Conservation (phyloP, 2,113 vertebrate species). For the Zosterops hypoxanthus region DNA sequence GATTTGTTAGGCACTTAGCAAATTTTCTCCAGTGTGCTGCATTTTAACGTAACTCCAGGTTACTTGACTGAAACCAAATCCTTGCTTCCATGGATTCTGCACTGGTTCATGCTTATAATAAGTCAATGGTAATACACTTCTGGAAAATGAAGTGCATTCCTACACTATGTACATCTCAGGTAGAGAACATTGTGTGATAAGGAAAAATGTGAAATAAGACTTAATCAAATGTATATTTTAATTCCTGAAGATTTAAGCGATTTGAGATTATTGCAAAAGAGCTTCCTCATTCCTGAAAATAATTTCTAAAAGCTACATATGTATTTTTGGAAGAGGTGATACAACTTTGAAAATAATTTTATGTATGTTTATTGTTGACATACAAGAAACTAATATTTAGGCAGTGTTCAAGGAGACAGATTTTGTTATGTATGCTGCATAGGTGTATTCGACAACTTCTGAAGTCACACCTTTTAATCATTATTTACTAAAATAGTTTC, state of each 20-base stretch:
- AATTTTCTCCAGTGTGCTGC: neutral
- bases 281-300: neutral
- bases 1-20: neutral
- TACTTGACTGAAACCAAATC: neutral
- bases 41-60: neutral
- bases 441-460: neutral
- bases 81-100: neutral
- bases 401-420: neutral
- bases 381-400: neutral
- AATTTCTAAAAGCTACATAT: neutral
- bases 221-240: neutral
- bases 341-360: neutral
- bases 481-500: neutral
- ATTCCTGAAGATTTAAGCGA: neutral
- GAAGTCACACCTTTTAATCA: neutral
- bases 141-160: neutral
- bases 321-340: neutral
- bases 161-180: neutral
- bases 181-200: neutral
- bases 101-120: neutral
- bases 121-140: neutral
- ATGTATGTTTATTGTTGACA: neutral
- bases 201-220: neutral
- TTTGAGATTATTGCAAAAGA: neutral
- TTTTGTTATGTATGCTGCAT: neutral